Evolutionary conservation across 2,888 invertebrate species (phyloP).

Genomic region (Anthoptus insignis): DNA sequence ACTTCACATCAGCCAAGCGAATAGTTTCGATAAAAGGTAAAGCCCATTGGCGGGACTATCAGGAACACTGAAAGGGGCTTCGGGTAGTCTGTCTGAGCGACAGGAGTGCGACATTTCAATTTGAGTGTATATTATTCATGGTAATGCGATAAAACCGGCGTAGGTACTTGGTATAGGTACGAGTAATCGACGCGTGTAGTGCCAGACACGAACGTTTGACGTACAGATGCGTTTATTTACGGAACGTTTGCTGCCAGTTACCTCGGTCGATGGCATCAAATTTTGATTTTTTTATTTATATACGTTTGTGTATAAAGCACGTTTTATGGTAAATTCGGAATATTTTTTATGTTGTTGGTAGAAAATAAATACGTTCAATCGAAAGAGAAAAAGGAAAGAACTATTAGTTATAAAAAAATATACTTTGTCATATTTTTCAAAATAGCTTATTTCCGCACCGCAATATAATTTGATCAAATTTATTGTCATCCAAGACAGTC

Average conservation of each 20-base stretch:
- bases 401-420: too few species aligned
- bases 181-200: constrained; percentile 77
- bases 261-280: neutral
- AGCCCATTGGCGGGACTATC: constrained; percentile 75
- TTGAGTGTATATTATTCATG: constrained; percentile 86
- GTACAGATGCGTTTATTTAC: constrained; percentile 17
- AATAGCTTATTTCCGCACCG: too few species aligned
- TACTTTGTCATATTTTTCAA: too few species aligned
- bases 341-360: too few species aligned
- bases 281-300: too few species aligned
- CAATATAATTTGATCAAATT: too few species aligned
- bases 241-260: neutral
- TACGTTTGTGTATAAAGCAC: too few species aligned
- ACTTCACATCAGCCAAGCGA: constrained; percentile 3
- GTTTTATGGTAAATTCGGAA: too few species aligned
- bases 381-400: too few species aligned
- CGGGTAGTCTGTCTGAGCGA: constrained; percentile 68
- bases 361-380: too few species aligned
- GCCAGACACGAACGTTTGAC: constrained; percentile 62
- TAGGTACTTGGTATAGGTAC: constrained; percentile 73
- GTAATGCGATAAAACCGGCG: constrained; percentile 85
- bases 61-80: constrained; percentile 70
- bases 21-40: constrained; percentile 73
- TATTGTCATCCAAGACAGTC: too few species aligned
- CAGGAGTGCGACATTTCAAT: constrained; percentile 86